phyloP scores from a whole-genome alignment of 1,140 invertebrate genomes.

The Mycetomoellerius zeteki region DNA sequence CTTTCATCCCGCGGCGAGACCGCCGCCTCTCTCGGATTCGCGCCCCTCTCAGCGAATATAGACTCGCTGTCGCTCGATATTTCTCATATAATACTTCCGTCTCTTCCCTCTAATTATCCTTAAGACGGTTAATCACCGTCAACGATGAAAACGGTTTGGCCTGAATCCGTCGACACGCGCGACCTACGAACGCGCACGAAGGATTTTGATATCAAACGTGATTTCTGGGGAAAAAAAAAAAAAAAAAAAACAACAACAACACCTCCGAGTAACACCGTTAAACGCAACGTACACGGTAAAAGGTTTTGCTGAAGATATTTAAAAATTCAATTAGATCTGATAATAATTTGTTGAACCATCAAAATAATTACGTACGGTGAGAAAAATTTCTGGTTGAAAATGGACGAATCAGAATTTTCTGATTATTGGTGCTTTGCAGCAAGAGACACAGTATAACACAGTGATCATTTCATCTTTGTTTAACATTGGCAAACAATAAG shows the following conservation, averaged over 20 bases:
- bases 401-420: too few species aligned
- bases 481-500: too few species aligned
- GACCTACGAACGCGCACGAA: not conserved
- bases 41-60: not conserved
- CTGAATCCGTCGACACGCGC: conserved; percentile 2
- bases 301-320: too few species aligned
- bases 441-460: too few species aligned
- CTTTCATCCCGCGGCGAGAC: not conserved
- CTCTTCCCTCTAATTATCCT: not conserved
- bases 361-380: too few species aligned
- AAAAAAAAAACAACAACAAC: too few species aligned
- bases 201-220: not conserved
- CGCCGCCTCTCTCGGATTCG: conserved; percentile 30
- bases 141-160: conserved; percentile 21
- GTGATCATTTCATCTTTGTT: too few species aligned
- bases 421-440: too few species aligned
- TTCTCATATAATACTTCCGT: not conserved
- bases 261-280: not conserved
- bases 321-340: too few species aligned
- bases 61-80: conserved; percentile 19
- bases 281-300: too few species aligned
- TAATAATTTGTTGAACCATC: too few species aligned
- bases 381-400: too few species aligned
- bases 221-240: not conserved
- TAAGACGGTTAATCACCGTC: conserved; percentile 23